Conservation (phyloP, 2,113 vertebrate genomes). For the Alouatta palliata region DNA sequence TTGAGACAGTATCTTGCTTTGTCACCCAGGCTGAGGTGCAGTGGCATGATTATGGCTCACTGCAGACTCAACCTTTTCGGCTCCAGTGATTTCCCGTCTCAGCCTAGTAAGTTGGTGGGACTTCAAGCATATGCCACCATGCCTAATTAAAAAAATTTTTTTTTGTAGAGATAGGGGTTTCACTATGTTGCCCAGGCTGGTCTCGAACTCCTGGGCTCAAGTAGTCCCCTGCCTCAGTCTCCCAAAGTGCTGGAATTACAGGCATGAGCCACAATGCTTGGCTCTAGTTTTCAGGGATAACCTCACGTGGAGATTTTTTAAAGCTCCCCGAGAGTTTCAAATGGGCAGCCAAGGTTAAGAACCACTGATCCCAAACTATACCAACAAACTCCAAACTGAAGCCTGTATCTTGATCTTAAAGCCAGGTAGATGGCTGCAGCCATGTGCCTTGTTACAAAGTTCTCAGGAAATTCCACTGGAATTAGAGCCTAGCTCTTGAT, state of each 20-base stretch:
- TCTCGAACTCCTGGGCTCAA: too few relatives aligned
- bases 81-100: too few relatives aligned
- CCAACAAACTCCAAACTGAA: background rate
- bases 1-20: too few relatives aligned
- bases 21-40: too few relatives aligned
- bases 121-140: too few relatives aligned
- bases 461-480: background rate
- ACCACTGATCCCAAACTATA: background rate
- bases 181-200: too few relatives aligned
- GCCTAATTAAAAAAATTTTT: too few relatives aligned
- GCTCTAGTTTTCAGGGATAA: background rate
- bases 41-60: too few relatives aligned
- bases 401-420: background rate
- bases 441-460: background rate
- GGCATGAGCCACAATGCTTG: too few relatives aligned
- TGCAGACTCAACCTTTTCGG: too few relatives aligned
- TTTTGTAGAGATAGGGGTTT: too few relatives aligned
- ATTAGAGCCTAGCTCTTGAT: background rate
- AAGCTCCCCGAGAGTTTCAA: background rate
- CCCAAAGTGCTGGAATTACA: background rate
- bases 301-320: background rate
- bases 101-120: too few relatives aligned
- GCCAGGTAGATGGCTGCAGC: background rate
- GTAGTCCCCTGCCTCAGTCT: background rate
- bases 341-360: background rate